Base-by-base conservation (phyloP, 2,888 invertebrate genomes). In the Reticulitermes lucifugus region DNA sequence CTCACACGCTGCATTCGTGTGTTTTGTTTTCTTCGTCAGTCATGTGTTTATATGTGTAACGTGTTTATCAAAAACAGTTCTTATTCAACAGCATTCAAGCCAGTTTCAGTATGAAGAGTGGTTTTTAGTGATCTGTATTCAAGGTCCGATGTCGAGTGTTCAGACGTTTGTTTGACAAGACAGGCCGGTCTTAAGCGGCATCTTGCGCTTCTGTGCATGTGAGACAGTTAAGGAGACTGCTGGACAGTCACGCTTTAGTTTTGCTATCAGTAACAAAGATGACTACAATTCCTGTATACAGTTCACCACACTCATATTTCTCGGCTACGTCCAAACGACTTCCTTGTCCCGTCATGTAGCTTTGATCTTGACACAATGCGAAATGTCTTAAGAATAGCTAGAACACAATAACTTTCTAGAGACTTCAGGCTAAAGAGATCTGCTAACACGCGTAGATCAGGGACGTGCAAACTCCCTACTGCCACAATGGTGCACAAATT, bases 161-260 rank as follows among this genome's bases (percentile, higher is more conserved):
- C 35, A 25, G 80, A 80, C 80, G 35, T 80, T 55, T 79, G 79
- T 79, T 79, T 80, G 80, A 80, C 80, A 79, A 46, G 79, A 55
- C 25, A 25, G 25, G 79, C 46, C 51, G 79, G 55, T 55, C 79
- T 79, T 79, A 79, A 79, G 65, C n/a, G 65, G 9, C 25, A 4
- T 65, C 65, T n/a, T 65, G 65, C n/a, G 10, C 25, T 65, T 10
- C 65, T 65, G 65, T 25, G 25, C 25, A 6, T 65, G 6, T 65
- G 55, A 55, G 55, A 55, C 18, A 55, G 55, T 25, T 65, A n/a
- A 55, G 25, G n/a, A 65, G 25, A n/a, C 65, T 4, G 65, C 25
- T 25, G 65, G 25, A 65, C 25, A 10, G 55, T 55, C 55, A 55
- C 4, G 18, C 14, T 55, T 55, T 55, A 14, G 55, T 12, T 65